Evolutionary conservation across 2,888 invertebrate species (phyloP), one percentile per base, ranked within the genome.

Genomic region (Lasioglossum oenotherae): DNA sequence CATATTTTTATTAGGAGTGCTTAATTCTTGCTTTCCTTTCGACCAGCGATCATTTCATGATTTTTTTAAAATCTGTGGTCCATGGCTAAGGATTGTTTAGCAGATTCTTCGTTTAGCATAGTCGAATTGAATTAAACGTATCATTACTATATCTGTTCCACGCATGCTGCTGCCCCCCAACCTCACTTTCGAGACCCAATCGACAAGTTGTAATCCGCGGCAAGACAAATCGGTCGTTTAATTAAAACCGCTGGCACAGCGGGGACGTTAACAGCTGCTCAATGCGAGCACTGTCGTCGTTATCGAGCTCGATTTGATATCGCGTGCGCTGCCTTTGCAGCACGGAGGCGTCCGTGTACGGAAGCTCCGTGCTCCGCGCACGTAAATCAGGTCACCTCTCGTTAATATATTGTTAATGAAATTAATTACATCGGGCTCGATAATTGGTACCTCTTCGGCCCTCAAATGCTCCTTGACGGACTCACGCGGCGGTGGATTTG

Each of bases 201-300:
- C 85, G 83, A 73, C 83, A 84, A 67, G 83, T 60, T 79, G 85
- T 76, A 85, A 76, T 80, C 78, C 82, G 31, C 23, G 78, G 84
- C 64, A 80, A 85, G 84, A 91, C 87, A 88, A 87, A 91, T 90
- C 84, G 83, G 44, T 44, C 79, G 53, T 84, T 89, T 86, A 91
- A 91, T 91, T 89, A 88, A 89, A 89, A 78, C 53, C 72, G 75
- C 80, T 73, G 77, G 80, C 85, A 74, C 84, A 80, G 75, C 82
- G 49, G 81, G 80, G 44, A 74, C 81, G 69, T 75, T 84, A 80
- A 78, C 84, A 82, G 64, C 67, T 75, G 53, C 72, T 81, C 78
- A 80, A 85, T 85, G 85, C 86, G 71, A 82, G 76, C 82, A 84
- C 84, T 88, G 87, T 82, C 83, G 67, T 88, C 85, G 85, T 90